These are phyloP conservation scores for Morpho achilles DNA, from an alignment of 2,888 invertebrate species.

Conservation along the genomic window DNA sequence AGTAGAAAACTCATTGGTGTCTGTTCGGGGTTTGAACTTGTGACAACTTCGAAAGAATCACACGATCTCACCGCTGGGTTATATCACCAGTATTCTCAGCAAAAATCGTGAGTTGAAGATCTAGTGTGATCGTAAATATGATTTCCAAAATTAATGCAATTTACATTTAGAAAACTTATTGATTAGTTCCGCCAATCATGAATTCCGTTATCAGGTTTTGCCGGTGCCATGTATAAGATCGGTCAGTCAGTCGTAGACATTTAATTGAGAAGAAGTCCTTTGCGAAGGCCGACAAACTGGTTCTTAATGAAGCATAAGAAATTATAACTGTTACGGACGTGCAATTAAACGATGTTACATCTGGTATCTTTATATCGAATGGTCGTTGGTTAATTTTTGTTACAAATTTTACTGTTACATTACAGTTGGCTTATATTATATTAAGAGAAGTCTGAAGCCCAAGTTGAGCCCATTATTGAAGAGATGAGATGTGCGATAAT, in stretches of 20 bases:
- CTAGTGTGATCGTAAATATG: background rate
- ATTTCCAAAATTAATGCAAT: background rate
- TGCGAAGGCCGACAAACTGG: conserved; percentile 46
- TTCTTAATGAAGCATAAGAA: conserved; percentile 41
- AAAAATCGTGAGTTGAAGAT: background rate
- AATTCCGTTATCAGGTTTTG: conserved; percentile 10
- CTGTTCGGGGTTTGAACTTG: too few species aligned
- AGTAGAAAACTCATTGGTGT: too few species aligned
- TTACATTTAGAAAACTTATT: background rate
- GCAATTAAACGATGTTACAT: conserved; percentile 12
- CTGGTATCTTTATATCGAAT: background rate
- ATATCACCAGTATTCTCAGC: too few species aligned
- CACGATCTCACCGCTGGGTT: too few species aligned
- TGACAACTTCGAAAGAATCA: too few species aligned
- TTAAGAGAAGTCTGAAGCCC: too few species aligned
- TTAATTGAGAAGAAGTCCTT: conserved; percentile 39
- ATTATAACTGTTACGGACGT: conserved; percentile 48
- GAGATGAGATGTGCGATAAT: too few species aligned
- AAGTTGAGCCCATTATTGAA: too few species aligned
- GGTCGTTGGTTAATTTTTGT: background rate
- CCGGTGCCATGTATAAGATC: conserved; percentile 5
- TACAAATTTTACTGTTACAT: background rate
- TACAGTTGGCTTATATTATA: background rate
- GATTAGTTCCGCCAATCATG: conserved; percentile 11
- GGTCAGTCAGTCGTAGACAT: conserved; percentile 9